A percentile compares a stretch with the other conserved stretches of the same genome.
Conservation (phyloP, 2,113 vertebrate genomes). For the Psittacara wagleri region DNA sequence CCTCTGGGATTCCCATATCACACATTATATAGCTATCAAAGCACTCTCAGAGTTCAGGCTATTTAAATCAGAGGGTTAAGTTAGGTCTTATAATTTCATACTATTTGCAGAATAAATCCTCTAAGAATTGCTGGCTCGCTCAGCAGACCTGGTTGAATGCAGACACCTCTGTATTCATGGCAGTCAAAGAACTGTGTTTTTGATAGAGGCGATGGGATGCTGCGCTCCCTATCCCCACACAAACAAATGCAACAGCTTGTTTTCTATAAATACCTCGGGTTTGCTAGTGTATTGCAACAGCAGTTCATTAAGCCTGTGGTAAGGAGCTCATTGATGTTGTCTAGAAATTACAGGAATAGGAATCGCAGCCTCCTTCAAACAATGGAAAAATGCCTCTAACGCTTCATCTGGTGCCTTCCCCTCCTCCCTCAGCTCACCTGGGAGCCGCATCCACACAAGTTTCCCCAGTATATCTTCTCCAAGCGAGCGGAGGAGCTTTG, state of each 20-base stretch:
- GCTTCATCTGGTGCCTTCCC: background rate
- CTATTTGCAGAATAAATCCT: background rate
- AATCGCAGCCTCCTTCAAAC: background rate
- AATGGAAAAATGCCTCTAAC: background rate
- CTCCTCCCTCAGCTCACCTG: background rate
- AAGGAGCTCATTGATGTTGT: background rate
- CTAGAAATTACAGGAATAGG: background rate
- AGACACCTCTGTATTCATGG: background rate
- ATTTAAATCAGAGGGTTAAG: background rate
- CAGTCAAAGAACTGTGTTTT: background rate
- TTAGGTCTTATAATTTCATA: background rate
- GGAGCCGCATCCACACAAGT: background rate
- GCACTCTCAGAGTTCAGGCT: background rate
- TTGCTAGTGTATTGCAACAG: constrained; percentile 27
- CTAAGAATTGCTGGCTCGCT: background rate
- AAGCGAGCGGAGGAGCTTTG: background rate
- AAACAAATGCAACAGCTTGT: background rate
- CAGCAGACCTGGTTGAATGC: background rate
- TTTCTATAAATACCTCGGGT: constrained; percentile 44
- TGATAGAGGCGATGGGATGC: background rate
- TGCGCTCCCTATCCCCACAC: background rate
- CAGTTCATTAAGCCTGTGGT: background rate
- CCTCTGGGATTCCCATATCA: background rate
- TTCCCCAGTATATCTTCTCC: background rate
- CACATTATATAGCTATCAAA: background rate